Percentiles rank a stretch among this genome's conserved stretches.
Conservation (phyloP, 92 coral and sea anemone genomes). For the Virgularia gustaviana region DNA sequence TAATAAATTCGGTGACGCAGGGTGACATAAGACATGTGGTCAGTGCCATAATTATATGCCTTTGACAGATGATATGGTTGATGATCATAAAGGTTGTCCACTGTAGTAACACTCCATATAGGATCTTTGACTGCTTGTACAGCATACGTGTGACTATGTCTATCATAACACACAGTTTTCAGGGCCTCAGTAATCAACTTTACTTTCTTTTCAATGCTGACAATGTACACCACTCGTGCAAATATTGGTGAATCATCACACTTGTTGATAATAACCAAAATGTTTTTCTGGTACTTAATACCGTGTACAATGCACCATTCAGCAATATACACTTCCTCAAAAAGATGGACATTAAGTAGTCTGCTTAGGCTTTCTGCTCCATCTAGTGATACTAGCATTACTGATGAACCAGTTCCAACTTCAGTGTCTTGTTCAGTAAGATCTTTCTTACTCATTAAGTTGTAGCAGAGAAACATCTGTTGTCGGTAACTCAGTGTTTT, state of each 20-base stretch:
- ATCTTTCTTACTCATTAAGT: background rate
- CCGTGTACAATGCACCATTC: conserved; percentile 27
- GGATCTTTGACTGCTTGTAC: background rate
- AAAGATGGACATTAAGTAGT: background rate
- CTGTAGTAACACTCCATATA: background rate
- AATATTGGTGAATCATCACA: background rate
- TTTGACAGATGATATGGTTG: conserved; percentile 16
- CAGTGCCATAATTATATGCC: no score
- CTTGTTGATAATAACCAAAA: conserved; percentile 8
- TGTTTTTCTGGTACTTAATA: background rate
- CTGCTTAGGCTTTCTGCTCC: background rate
- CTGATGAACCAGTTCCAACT: background rate
- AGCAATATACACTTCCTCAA: conserved; percentile 12
- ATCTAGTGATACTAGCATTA: background rate
- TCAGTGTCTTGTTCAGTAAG: background rate
- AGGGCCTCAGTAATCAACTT: background rate
- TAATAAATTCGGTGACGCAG: no score
- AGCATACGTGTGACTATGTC: conserved; percentile 18
- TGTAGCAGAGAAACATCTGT: conserved; percentile 11
- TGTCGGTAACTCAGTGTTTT: conserved; percentile 10
- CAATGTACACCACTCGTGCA: conserved; percentile 4
- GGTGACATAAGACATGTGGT: no score
- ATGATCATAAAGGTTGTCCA: background rate
- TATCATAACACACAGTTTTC: background rate
- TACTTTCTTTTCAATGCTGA: background rate